Conservation (phyloP, 1,140 invertebrate genomes). For the Nasonia longicornis region DNA sequence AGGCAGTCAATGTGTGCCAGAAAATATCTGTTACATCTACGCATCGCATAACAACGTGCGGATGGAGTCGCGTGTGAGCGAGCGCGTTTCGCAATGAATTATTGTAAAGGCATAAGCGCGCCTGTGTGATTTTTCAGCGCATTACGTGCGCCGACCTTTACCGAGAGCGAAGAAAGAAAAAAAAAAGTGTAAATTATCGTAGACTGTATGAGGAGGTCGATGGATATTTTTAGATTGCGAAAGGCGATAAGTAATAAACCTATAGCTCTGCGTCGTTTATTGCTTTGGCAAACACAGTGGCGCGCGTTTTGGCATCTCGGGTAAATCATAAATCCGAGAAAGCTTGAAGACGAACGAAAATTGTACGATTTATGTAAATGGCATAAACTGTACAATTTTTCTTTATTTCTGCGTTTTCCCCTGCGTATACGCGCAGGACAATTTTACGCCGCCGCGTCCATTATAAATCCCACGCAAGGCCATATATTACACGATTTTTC, state of each 20-base stretch:
- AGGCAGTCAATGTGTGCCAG: not conserved
- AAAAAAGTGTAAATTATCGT: no score
- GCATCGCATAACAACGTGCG: not conserved
- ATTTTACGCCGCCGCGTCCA: constrained; percentile 19
- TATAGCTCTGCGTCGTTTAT: not conserved
- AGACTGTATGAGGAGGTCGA: no score
- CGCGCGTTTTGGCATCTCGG: not conserved
- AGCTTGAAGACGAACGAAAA: not conserved
- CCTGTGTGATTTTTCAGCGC: not conserved
- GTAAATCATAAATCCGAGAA: not conserved
- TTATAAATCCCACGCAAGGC: constrained; percentile 41
- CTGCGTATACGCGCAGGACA: not conserved
- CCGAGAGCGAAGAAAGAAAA: no score
- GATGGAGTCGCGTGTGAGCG: not conserved
- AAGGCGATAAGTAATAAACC: not conserved
- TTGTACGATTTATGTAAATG: constrained; percentile 19
- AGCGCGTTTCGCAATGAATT: constrained; percentile 11
- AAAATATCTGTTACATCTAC: not conserved
- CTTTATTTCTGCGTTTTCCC: not conserved
- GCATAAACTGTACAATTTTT: not conserved
- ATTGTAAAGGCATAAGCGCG: not conserved
- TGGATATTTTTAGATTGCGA: no score
- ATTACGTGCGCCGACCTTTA: not conserved
- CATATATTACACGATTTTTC: constrained; percentile 42
- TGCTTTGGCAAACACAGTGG: no score